Percentiles rank a stretch among this genome's conserved stretches.
phyloP scores from a whole-genome alignment of 2,113 vertebrate genomes.

The Thalassoma bifasciatum region DNA sequence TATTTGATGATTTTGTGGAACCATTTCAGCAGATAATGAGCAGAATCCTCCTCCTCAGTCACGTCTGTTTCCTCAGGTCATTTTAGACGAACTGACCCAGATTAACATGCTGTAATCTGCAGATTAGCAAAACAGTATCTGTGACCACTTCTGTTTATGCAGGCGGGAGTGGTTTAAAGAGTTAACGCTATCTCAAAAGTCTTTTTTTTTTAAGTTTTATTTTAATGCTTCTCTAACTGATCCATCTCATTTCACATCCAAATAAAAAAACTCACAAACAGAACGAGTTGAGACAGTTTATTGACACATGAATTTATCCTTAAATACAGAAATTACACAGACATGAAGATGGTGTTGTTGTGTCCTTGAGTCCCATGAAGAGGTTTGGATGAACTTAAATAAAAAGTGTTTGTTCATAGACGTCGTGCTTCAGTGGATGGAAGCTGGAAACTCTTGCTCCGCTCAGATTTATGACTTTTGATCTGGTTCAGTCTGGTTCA shows the following conservation, averaged over 20 bases:
- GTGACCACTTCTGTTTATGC: slow-evolving; percentile 61
- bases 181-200: too few species aligned
- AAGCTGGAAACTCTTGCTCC: too few species aligned
- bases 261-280: background rate
- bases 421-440: background rate
- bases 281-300: slow-evolving; percentile 30
- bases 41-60: background rate
- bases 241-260: background rate
- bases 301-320: slow-evolving; percentile 30
- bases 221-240: background rate
- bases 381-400: slow-evolving; percentile 30
- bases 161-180: slow-evolving; percentile 33
- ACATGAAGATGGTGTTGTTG: background rate
- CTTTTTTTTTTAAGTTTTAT: too few species aligned
- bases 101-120: slow-evolving; percentile 73
- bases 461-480: too few species aligned
- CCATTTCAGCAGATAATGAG: too few species aligned
- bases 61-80: slow-evolving; percentile 2
- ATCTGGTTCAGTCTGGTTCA: too few species aligned
- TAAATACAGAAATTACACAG: slow-evolving; percentile 25
- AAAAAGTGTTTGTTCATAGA: too few species aligned
- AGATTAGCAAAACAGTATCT: slow-evolving; percentile 74
- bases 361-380: too few species aligned
- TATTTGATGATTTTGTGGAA: too few species aligned
- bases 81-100: slow-evolving; percentile 61